A percentile compares a stretch with the other conserved stretches of the same genome.
Evolutionary conservation across 1,140 invertebrate genomes (phyloP).

Genomic region (Triops longicaudatus): DNA sequence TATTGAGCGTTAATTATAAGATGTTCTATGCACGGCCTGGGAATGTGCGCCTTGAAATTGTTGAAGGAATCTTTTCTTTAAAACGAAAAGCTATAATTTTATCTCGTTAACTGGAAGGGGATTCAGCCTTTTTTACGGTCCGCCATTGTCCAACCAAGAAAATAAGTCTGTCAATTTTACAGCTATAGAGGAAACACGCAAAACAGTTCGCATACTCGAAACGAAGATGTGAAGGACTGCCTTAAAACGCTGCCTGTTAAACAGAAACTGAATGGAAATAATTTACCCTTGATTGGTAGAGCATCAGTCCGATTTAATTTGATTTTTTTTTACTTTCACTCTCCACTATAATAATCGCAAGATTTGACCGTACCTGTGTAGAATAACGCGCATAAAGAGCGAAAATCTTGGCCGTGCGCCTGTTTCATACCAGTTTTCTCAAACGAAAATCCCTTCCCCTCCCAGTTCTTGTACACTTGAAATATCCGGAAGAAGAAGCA

Average conservation of each 20-base stretch:
- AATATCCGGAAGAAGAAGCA: not conserved
- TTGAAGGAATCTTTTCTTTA: constrained; percentile 8
- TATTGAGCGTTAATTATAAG: constrained; percentile 3
- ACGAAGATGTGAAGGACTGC: constrained; percentile 7
- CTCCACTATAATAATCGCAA: not conserved
- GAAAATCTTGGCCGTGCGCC: not conserved
- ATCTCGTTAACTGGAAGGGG: constrained; percentile 12
- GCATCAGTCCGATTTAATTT: not conserved
- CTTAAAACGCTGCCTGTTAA: constrained; percentile 15
- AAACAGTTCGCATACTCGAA: not conserved
- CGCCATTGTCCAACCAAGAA: constrained; percentile 11
- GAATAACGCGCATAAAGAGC: not conserved
- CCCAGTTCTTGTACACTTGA: not conserved
- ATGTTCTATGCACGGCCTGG: constrained; percentile 14
- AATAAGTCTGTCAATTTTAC: not conserved
- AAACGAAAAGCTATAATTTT: constrained; percentile 5
- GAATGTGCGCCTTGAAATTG: constrained; percentile 6
- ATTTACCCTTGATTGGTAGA: not conserved
- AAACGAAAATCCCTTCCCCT: not conserved
- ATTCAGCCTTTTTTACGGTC: constrained; percentile 8
- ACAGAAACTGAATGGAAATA: not conserved
- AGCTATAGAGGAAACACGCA: not conserved
- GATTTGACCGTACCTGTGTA: constrained; percentile 5
- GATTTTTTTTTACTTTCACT: not conserved
- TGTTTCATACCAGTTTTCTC: constrained; percentile 12